A percentile compares a stretch with the other conserved stretches of the same genome.
phyloP scores from a whole-genome alignment of 2,797 vertebrate genomes.

The Microctenopoma steveboyesi region DNA sequence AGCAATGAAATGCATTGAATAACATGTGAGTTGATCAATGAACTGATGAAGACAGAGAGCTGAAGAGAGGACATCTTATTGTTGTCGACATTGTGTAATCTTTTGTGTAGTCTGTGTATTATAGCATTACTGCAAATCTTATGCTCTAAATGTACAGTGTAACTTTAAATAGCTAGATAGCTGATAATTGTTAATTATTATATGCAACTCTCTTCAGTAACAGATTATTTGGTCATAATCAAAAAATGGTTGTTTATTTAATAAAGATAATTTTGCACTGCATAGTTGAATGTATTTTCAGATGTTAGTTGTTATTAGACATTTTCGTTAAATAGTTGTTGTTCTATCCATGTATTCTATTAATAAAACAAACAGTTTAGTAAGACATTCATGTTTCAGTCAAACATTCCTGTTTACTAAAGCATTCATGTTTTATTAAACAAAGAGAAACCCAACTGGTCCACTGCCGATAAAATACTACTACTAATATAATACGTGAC shows the following conservation, averaged over 20 bases:
- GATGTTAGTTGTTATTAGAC: no score
- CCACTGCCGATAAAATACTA: no score
- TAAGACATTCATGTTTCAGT: no score
- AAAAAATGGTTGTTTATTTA: not conserved
- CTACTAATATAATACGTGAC: no score
- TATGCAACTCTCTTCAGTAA: no score
- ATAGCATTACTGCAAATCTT: not conserved
- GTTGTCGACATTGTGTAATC: not conserved
- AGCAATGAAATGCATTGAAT: slow-evolving; percentile 66
- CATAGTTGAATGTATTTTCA: not conserved
- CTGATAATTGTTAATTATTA: no score
- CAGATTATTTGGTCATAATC: not conserved
- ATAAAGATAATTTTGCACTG: not conserved
- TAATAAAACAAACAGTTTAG: no score
- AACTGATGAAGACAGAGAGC: not conserved
- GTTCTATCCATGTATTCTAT: no score
- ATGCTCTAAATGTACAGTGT: not conserved
- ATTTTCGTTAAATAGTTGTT: no score
- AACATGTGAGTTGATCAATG: not conserved
- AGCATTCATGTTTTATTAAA: no score
- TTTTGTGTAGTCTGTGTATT: not conserved
- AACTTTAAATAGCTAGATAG: not conserved
- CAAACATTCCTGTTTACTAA: no score
- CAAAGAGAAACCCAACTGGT: no score
- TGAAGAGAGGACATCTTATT: not conserved